Evolutionary conservation across 2,888 invertebrate species (phyloP).

Genomic region (Lacanobia oleracea): DNA sequence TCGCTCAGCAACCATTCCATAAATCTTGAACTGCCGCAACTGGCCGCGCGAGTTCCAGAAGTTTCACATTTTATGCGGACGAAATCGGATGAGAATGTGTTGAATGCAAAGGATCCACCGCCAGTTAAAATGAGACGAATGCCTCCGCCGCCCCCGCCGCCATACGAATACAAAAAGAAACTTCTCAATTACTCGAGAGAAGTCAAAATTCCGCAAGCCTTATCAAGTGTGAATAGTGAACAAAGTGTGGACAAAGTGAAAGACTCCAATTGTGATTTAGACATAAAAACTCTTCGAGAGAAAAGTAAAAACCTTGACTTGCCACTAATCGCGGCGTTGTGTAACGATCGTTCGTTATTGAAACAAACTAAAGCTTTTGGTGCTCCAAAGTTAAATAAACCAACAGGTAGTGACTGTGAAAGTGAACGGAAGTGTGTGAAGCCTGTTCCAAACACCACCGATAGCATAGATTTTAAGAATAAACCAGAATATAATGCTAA

Average conservation of each 20-base stretch:
- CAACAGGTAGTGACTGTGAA: conserved; percentile 85
- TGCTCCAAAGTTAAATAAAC: conserved; percentile 92
- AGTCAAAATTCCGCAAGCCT: conserved; percentile 73
- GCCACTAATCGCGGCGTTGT: conserved; percentile 97
- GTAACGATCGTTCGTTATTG: conserved; percentile 97
- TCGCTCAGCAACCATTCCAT: conserved; percentile 92
- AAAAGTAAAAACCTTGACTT: conserved; percentile 97
- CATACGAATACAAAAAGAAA: conserved; percentile 88
- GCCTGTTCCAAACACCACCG: conserved; percentile 86
- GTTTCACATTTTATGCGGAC: conserved; percentile 92
- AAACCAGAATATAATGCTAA: conserved; percentile 90
- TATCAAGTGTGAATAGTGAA: conserved; percentile 76
- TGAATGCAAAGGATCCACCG: conserved; percentile 90
- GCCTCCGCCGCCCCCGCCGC: conserved; percentile 90
- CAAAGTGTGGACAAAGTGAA: conserved; percentile 80
- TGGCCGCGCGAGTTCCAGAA: conserved; percentile 90
- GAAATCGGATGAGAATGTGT: conserved; percentile 95
- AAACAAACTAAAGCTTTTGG: conserved; percentile 97
- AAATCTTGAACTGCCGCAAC: conserved; percentile 92
- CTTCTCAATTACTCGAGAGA: conserved; percentile 90
- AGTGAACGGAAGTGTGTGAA: conserved; percentile 86
- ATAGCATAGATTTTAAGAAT: conserved; percentile 85
- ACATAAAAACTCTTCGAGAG: conserved; percentile 96
- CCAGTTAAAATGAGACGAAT: conserved; percentile 88
- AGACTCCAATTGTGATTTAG: conserved; percentile 90